phyloP scores from a whole-genome alignment of 2,113 vertebrate species.

The Mesoclemmys tuberculata region DNA sequence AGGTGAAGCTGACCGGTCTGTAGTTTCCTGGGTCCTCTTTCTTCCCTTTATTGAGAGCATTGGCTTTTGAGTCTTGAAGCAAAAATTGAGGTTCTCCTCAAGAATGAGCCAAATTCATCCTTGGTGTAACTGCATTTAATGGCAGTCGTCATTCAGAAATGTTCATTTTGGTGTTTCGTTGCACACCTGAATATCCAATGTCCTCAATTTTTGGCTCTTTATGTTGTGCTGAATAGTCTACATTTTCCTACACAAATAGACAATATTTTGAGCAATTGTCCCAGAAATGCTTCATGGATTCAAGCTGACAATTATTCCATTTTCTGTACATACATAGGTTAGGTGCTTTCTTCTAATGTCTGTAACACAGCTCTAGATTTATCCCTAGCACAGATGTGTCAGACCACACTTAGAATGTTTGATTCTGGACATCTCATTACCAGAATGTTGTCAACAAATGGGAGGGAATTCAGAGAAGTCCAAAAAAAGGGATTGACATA shows the following conservation, averaged over 20 bases:
- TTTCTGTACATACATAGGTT: conserved; percentile 6
- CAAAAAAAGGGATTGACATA: conserved; percentile 48
- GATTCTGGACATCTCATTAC: conserved; percentile 23
- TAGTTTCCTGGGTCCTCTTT: too few relatives aligned
- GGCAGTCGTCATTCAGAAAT: conserved; percentile 19
- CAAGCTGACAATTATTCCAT: conserved; percentile 55
- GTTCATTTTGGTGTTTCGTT: conserved; percentile 7
- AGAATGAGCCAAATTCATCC: conserved; percentile 18
- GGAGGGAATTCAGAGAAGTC: neutral
- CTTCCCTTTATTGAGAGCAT: too few relatives aligned
- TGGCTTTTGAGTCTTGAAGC: neutral
- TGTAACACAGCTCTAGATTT: conserved; percentile 23
- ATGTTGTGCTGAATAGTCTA: neutral
- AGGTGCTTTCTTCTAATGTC: conserved; percentile 30
- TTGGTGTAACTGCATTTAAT: neutral
- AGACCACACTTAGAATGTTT: neutral
- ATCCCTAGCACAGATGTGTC: conserved; percentile 35
- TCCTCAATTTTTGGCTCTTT: conserved; percentile 4
- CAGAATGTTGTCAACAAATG: conserved; percentile 37
- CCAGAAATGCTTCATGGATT: conserved; percentile 45
- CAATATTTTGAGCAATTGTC: conserved; percentile 16
- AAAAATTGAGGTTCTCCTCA: conserved; percentile 14
- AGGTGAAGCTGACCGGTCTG: too few relatives aligned
- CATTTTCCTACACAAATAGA: conserved; percentile 20
- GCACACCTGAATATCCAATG: neutral